Percentiles rank a stretch among this genome's conserved stretches.
phyloP scores from a whole-genome alignment of 2,113 vertebrate species.

The Choloepus hoffmanni region DNA sequence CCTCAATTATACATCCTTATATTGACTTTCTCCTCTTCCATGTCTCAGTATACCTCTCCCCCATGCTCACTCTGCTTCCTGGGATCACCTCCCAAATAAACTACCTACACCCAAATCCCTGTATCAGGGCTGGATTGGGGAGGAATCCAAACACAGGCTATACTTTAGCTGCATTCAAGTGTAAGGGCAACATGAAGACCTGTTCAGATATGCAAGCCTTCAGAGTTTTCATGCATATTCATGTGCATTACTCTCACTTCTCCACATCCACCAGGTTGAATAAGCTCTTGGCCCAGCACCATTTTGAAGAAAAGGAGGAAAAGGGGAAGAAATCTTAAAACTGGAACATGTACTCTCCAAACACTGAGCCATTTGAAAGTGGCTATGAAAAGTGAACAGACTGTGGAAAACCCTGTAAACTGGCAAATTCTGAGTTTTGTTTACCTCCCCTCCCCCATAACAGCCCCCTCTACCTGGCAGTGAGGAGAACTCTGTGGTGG shows the following conservation, averaged over 20 bases:
- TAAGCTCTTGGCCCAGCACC: background rate
- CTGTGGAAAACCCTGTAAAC: background rate
- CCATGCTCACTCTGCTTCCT: background rate
- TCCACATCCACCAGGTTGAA: background rate
- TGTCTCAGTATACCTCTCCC: background rate
- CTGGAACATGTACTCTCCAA: background rate
- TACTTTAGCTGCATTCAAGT: background rate
- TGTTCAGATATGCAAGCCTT: background rate
- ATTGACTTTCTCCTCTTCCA: background rate
- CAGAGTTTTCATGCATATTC: background rate
- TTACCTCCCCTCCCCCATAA: background rate
- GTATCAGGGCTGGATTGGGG: background rate
- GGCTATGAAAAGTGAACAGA: background rate
- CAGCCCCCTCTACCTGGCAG: accelerated
- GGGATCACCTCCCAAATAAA: background rate
- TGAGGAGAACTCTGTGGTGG: background rate
- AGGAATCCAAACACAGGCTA: background rate
- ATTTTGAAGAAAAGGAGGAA: background rate
- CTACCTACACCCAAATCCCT: background rate
- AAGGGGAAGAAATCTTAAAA: background rate
- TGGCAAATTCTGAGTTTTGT: background rate
- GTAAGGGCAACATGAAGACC: background rate
- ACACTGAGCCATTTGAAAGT: background rate
- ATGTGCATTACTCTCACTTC: background rate
- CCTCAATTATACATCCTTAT: background rate